phyloP scores from a whole-genome alignment of 2,888 invertebrate genomes.

The Trachelus iudaicus region DNA sequence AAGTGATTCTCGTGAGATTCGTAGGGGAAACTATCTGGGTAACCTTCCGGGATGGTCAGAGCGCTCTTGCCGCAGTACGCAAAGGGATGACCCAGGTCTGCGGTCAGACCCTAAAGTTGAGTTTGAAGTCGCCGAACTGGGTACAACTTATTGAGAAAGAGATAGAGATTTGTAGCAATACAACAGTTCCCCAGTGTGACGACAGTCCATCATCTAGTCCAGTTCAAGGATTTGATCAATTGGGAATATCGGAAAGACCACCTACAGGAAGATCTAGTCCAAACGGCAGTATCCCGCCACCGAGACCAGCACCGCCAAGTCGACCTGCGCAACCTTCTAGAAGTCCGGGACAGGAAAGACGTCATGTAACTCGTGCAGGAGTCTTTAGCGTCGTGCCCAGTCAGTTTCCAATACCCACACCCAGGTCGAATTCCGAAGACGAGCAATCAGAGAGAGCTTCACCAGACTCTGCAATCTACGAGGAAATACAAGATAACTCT shows the following conservation, averaged over 20 bases:
- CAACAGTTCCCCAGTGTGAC: slow-evolving; percentile 80
- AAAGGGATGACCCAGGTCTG: slow-evolving; percentile 71
- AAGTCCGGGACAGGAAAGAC: slow-evolving; percentile 53
- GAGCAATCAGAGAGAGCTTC: slow-evolving; percentile 44
- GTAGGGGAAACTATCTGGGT: slow-evolving; percentile 91
- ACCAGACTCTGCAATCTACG: slow-evolving; percentile 61
- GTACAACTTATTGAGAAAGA: slow-evolving; percentile 83
- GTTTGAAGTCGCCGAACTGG: slow-evolving; percentile 89
- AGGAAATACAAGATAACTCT: slow-evolving; percentile 59
- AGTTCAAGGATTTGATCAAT: slow-evolving; percentile 65
- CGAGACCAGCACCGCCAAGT: slow-evolving; percentile 67
- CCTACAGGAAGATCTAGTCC: slow-evolving; percentile 71
- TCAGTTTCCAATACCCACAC: slow-evolving; percentile 39
- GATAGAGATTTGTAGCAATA: slow-evolving; percentile 85
- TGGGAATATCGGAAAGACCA: slow-evolving; percentile 68
- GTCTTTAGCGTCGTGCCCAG: slow-evolving; percentile 58
- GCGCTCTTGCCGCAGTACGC: slow-evolving; percentile 80
- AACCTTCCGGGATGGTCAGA: slow-evolving; percentile 90
- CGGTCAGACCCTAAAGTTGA: slow-evolving; percentile 75
- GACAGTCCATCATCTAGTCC: slow-evolving; percentile 48
- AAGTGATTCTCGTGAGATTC: slow-evolving; percentile 91
- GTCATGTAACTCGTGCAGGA: slow-evolving; percentile 53
- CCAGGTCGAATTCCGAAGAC: slow-evolving; percentile 20
- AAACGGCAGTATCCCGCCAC: slow-evolving; percentile 68
- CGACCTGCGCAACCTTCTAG: slow-evolving; percentile 57